Percentiles rank a stretch among this genome's conserved stretches.
Conservation (phyloP, 2,888 invertebrate species). For the Cerastis leucographa region DNA sequence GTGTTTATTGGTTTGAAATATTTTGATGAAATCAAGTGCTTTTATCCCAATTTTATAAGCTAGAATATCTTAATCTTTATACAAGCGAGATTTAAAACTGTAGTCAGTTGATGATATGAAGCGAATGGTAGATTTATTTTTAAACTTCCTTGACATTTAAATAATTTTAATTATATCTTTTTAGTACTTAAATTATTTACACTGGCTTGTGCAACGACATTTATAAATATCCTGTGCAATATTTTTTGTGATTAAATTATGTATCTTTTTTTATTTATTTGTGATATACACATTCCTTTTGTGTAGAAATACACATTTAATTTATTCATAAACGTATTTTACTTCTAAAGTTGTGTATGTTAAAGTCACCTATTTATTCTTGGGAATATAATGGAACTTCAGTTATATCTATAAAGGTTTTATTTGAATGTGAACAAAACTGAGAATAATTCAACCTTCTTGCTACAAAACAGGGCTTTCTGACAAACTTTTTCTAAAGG, state of each 20-base stretch:
- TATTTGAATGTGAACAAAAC: background rate
- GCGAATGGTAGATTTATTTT: constrained; percentile 39
- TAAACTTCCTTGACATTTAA: constrained; percentile 17
- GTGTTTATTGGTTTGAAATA: too few relatives aligned
- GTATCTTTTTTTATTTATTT: constrained; percentile 39
- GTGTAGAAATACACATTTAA: constrained; percentile 50
- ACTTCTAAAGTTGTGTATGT: constrained; percentile 37
- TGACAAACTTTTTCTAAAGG: background rate
- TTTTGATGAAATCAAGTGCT: constrained; percentile 20
- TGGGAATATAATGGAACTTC: constrained; percentile 34
- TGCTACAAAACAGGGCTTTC: background rate
- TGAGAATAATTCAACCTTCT: background rate
- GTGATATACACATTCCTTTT: constrained; percentile 62
- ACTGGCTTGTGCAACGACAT: constrained; percentile 44
- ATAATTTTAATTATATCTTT: constrained; percentile 47
- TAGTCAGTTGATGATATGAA: constrained; percentile 27
- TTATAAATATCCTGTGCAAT: constrained; percentile 59
- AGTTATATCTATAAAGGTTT: background rate
- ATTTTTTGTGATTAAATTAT: constrained; percentile 55
- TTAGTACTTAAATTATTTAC: constrained; percentile 51
- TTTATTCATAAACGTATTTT: constrained; percentile 41
- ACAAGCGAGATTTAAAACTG: constrained; percentile 51
- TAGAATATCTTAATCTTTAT: constrained; percentile 39
- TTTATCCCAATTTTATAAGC: constrained; percentile 11
- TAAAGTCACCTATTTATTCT: constrained; percentile 25